Base-by-base conservation (phyloP, 1,140 invertebrate species). In the Pentalonia nigronervosa region DNA sequence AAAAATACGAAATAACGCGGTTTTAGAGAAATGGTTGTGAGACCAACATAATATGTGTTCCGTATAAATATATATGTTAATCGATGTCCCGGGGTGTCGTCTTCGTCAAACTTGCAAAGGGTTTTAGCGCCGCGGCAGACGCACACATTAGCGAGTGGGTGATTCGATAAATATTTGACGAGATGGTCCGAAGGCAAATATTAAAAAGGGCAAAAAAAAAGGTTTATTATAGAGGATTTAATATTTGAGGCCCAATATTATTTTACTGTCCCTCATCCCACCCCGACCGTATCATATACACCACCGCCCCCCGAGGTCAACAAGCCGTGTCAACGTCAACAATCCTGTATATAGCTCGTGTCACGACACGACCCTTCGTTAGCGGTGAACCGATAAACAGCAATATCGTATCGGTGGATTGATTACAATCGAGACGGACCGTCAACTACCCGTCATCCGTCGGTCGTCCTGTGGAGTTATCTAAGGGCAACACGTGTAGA, bases 121-220 rank as follows among this genome's bases (percentile, higher is more conserved):
- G 34, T 86, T 53, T 93, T 83, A 84, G 91, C 91, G 91, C 76
- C 48, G 90, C 45, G 8, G 30, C 17, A 34, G 7, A n/a, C 21
- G 34, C 21, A 36, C 36, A 34, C 76, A 81, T 91, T 91, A 91
- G 67, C 90, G 45, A 91, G 76, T 84, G 34, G 45, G 76, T 48
- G 91, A 90, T 90, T 90, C 88, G 76, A 84, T 93, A 93, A 93
- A 93, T 93, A 93, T 93, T 93, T 93, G 91, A 91, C 76, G 47
- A 56, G 91, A 48, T 93, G 91, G 91, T 93, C 47, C 81, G 36
- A 93, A 50, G 48, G 34, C 81, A 93, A 93, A 93, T 93, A 93
- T 93, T 93, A 93, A 83, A 84, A 93, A 86, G 48, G 81, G 36
- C 76, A 53, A 93, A 86, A 83, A 86, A 86, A 86, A 21, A 53